Conservation (phyloP, 2,797 vertebrate species). For the Aldrovandia affinis region DNA sequence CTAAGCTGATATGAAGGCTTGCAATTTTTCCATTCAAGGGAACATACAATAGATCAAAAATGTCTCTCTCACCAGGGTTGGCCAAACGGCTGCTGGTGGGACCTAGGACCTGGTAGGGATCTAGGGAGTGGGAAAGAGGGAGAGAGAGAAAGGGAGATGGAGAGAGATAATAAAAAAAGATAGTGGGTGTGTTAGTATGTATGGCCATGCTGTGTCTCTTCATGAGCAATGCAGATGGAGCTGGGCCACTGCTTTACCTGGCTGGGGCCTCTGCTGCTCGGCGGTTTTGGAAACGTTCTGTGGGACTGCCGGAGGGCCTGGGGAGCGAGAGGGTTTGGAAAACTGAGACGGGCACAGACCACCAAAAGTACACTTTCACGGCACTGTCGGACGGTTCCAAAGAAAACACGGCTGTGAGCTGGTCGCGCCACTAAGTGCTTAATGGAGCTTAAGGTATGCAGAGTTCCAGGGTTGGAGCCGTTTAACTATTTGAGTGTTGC, state of each 20-base stretch:
- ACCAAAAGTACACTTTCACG: conserved; percentile 43
- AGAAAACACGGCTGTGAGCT: conserved; percentile 50
- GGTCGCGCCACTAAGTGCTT: conserved; percentile 46
- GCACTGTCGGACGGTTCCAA: conserved; percentile 48
- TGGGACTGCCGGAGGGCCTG: conserved; percentile 89
- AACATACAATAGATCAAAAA: background rate
- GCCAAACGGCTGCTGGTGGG: conserved; percentile 97
- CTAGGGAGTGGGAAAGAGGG: conserved; percentile 64
- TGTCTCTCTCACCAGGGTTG: conserved; percentile 86
- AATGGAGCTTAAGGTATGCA: conserved; percentile 38
- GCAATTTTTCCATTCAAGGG: background rate
- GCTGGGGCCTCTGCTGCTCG: conserved; percentile 90
- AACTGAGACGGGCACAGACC: conserved; percentile 49
- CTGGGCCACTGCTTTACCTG: conserved; percentile 75
- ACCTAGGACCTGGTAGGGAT: conserved; percentile 97
- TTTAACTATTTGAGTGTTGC: conserved; percentile 40
- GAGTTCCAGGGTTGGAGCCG: conserved; percentile 38
- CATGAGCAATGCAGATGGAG: background rate
- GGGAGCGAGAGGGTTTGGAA: conserved; percentile 29
- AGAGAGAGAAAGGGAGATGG: background rate
- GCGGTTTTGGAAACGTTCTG: conserved; percentile 90
- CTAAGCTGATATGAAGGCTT: background rate
- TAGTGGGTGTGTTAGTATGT: background rate
- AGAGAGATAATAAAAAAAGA: no score
- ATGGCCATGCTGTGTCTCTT: background rate